Evolutionary conservation across 2,113 vertebrate species (phyloP).

Genomic region (Indri indri): DNA sequence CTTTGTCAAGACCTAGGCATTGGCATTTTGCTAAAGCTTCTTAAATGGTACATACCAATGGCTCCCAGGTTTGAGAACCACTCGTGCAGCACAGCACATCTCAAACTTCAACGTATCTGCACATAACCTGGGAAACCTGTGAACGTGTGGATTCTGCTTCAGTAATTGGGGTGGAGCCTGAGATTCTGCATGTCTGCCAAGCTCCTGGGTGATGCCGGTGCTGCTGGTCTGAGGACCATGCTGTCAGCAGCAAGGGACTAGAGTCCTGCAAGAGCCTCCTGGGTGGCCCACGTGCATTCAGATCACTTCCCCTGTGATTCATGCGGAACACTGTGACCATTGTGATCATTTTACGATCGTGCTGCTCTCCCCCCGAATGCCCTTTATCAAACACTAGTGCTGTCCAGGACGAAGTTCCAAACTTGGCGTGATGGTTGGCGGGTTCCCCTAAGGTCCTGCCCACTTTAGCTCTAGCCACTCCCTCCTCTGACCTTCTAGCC

Average conservation of each 20-base stretch:
- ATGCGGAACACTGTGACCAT: fast-evolving
- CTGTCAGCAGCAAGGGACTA: background rate
- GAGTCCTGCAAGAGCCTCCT: background rate
- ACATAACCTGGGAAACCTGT: background rate
- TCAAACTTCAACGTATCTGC: background rate
- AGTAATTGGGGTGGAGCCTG: too few species aligned
- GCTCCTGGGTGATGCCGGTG: too few species aligned
- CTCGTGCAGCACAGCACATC: background rate
- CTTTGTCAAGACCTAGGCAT: background rate
- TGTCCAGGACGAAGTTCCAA: background rate
- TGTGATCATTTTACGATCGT: background rate
- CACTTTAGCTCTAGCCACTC: background rate
- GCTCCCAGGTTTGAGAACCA: background rate
- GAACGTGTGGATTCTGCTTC: background rate
- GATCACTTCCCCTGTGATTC: fast-evolving
- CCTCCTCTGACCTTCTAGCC: background rate
- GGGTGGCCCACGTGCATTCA: fast-evolving
- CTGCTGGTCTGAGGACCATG: background rate
- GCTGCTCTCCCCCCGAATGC: background rate
- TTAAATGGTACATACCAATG: background rate
- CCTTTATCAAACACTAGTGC: background rate
- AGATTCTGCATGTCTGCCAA: background rate
- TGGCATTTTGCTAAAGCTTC: background rate
- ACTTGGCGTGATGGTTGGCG: background rate
- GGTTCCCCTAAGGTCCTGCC: background rate